Conservation (phyloP, 2,113 vertebrate species). For the Coregonus clupeaformis region DNA sequence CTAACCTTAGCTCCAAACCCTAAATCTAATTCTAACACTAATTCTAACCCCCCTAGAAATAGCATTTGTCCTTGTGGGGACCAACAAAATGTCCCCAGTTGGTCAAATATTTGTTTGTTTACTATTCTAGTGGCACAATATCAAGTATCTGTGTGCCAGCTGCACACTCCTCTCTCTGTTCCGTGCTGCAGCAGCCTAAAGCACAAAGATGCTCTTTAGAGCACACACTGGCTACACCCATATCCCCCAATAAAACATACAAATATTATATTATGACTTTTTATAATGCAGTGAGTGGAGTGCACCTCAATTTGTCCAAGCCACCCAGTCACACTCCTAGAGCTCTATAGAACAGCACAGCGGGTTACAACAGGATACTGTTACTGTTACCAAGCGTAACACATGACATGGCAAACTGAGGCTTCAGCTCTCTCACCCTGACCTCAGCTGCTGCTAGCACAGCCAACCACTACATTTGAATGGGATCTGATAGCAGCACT, state of each 20-base stretch:
- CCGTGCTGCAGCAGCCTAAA: constrained; percentile 3
- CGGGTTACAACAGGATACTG: background rate
- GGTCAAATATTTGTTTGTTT: too few relatives aligned
- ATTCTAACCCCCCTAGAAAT: background rate
- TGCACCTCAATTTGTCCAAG: background rate
- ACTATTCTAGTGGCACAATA: too few relatives aligned
- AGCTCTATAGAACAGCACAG: background rate
- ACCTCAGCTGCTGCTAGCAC: background rate
- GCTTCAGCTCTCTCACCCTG: background rate
- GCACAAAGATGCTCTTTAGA: constrained; percentile 12
- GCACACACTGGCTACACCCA: constrained; percentile 27
- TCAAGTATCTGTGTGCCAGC: background rate
- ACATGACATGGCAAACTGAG: background rate
- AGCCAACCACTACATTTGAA: constrained; percentile 24
- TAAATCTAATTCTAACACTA: background rate
- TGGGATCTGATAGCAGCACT: background rate
- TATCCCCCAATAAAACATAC: constrained; percentile 14
- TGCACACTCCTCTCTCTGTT: background rate
- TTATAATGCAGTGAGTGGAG: background rate
- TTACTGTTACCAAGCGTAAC: background rate
- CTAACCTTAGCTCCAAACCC: too few relatives aligned
- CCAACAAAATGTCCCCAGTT: too few relatives aligned
- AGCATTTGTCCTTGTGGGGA: too few relatives aligned
- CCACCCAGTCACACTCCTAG: background rate
- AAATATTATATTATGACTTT: background rate